Conservation (phyloP, 2,113 vertebrate species). For the Leucopsar rothschildi region DNA sequence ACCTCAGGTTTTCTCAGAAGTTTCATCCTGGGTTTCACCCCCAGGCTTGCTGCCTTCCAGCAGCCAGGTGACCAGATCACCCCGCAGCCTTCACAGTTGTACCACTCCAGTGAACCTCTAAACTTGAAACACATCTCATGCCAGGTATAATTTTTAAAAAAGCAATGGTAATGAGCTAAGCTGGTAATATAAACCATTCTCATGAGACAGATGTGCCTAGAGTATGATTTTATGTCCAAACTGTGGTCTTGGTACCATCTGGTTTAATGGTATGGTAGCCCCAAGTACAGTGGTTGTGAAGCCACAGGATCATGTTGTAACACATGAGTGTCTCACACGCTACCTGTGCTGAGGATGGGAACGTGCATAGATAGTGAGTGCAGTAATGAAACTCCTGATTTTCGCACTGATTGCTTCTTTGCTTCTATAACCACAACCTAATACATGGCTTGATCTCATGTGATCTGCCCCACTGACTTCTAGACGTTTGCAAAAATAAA, state of each 20-base stretch:
- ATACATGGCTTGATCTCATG: fast-evolving
- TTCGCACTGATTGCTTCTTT: neutral
- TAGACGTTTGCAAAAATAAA: neutral
- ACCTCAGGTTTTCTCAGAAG: neutral
- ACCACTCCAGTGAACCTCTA: neutral
- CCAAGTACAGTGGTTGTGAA: neutral
- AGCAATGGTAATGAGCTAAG: neutral
- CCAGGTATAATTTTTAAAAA: neutral
- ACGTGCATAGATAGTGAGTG: fast-evolving
- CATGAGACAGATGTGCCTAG: neutral
- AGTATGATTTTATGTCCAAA: neutral
- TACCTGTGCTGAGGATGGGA: neutral
- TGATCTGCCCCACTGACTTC: neutral
- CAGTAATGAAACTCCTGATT: neutral
- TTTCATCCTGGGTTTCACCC: neutral
- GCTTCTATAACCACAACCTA: neutral
- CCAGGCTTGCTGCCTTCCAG: neutral
- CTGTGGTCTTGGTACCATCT: neutral
- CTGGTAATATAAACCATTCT: neutral
- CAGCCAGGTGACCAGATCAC: neutral
- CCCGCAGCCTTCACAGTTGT: neutral
- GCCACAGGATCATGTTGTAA: neutral
- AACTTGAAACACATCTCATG: neutral
- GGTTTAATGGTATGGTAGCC: neutral
- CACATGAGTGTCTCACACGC: neutral